A percentile compares a stretch with the other conserved stretches of the same genome.
Conservation (phyloP, 1,140 invertebrate genomes). For the Lysiphlebus fabarum region DNA sequence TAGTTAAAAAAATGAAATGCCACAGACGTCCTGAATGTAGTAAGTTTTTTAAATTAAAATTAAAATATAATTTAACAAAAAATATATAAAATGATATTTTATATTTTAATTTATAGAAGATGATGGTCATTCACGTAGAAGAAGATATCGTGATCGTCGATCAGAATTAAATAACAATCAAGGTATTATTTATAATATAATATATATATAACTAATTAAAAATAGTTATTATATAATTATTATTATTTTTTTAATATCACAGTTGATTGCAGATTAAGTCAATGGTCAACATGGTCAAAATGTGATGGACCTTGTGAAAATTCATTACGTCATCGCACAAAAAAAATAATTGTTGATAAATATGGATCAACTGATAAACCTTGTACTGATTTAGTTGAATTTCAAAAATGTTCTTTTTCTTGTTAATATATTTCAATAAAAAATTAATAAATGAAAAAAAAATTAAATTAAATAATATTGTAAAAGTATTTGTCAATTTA, state of each 20-base stretch:
- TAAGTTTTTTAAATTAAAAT: constrained; percentile 34
- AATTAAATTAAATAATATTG: too few species aligned
- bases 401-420: constrained; percentile 32
- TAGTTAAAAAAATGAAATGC: constrained; percentile 57
- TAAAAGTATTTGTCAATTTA: too few species aligned
- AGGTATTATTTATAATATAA: too few species aligned
- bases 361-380: constrained; percentile 33
- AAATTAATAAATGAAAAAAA: too few species aligned
- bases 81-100: too few species aligned
- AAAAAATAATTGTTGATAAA: constrained; percentile 44
- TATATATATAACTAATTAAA: too few species aligned
- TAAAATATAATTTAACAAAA: too few species aligned
- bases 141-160: constrained; percentile 33
- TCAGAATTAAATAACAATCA: constrained; percentile 38
- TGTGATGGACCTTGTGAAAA: constrained; percentile 63
- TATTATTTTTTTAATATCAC: too few species aligned
- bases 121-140: constrained; percentile 16
- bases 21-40: constrained; percentile 46
- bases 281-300: constrained; percentile 65
- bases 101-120: constrained; percentile 16
- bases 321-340: constrained; percentile 52
- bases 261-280: constrained; percentile 59
- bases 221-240: too few species aligned
- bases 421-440: too few species aligned
- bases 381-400: constrained; percentile 41